phyloP scores from a whole-genome alignment of 2,888 invertebrate species.

The Drosophila phalerata region DNA sequence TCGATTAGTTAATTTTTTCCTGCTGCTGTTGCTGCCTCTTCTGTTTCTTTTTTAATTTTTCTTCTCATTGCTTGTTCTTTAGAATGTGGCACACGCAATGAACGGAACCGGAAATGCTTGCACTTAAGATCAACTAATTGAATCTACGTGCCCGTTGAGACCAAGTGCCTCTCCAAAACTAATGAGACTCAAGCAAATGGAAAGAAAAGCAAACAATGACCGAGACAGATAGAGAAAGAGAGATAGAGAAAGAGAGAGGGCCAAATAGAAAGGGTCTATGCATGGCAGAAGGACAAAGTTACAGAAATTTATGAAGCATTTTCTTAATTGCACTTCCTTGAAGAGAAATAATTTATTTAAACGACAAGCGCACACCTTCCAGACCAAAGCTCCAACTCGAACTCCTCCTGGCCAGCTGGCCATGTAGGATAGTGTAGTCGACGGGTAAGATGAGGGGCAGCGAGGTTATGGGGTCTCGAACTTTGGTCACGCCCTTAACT shows the following conservation, averaged over 20 bases:
- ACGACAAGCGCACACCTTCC: conserved; percentile 83
- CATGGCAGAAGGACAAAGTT: conserved; percentile 59
- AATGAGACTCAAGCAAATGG: conserved; percentile 20
- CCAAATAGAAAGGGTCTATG: conserved; percentile 4
- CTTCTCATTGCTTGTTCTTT: neutral
- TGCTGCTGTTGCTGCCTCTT: neutral
- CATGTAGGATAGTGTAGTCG: neutral
- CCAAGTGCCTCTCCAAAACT: conserved; percentile 46
- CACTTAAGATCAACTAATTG: conserved; percentile 62
- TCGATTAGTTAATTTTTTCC: conserved; percentile 57
- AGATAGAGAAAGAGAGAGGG: neutral
- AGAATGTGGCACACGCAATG: conserved; percentile 39
- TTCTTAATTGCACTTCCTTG: conserved; percentile 85
- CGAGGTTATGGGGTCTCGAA: neutral
- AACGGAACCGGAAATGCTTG: conserved; percentile 55
- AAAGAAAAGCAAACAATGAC: neutral
- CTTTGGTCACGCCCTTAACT: conserved; percentile 42
- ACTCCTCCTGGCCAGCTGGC: neutral
- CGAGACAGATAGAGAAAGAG: neutral
- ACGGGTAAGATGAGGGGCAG: too few relatives aligned
- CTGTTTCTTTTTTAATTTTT: neutral
- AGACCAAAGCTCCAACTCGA: neutral
- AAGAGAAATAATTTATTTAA: conserved; percentile 85
- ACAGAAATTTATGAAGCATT: conserved; percentile 84
- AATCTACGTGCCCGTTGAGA: conserved; percentile 54